These are phyloP conservation scores for Rotaria macrura DNA, from an alignment of 2,888 invertebrate species.

Conservation along the genomic window DNA sequence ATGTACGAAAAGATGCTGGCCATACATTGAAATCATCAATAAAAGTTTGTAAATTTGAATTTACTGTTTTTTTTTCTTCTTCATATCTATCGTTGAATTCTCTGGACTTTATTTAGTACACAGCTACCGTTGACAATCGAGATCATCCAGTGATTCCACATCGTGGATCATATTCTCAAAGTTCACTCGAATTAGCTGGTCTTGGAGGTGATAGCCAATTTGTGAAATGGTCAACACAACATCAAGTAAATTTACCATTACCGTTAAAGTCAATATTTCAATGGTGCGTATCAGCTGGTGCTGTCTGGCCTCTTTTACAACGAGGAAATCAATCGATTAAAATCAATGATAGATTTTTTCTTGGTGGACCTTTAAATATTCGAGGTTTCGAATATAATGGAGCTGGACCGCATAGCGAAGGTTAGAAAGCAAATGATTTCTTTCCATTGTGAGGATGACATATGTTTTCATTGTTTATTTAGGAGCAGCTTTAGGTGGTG, in stretches of 20 bases:
- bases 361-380: slow-evolving; percentile 77
- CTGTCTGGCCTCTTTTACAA: slow-evolving; percentile 51
- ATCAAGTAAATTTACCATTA: slow-evolving; percentile 6
- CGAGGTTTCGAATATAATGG: slow-evolving; percentile 67
- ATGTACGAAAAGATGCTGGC: slow-evolving; percentile 75
- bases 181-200: slow-evolving; percentile 65
- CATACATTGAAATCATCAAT: slow-evolving; percentile 74
- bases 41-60: slow-evolving; percentile 45
- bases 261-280: slow-evolving; percentile 49
- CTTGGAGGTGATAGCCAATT: slow-evolving; percentile 84
- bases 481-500: slow-evolving; percentile 51
- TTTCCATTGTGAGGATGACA: not conserved
- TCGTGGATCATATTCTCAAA: slow-evolving; percentile 61
- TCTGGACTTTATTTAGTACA: slow-evolving; percentile 58
- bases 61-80: not conserved
- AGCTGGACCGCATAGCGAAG: slow-evolving; percentile 72
- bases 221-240: slow-evolving; percentile 54
- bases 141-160: slow-evolving; percentile 71
- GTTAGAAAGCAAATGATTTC: slow-evolving; percentile 48
- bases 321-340: not conserved
- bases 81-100: too few species aligned
- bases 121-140: slow-evolving; percentile 65
- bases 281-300: slow-evolving; percentile 60
- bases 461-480: slow-evolving; percentile 28
- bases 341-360: slow-evolving; percentile 62